Evolutionary conservation across 2,888 invertebrate genomes (phyloP).

Genomic region (Chironomus tentans): DNA sequence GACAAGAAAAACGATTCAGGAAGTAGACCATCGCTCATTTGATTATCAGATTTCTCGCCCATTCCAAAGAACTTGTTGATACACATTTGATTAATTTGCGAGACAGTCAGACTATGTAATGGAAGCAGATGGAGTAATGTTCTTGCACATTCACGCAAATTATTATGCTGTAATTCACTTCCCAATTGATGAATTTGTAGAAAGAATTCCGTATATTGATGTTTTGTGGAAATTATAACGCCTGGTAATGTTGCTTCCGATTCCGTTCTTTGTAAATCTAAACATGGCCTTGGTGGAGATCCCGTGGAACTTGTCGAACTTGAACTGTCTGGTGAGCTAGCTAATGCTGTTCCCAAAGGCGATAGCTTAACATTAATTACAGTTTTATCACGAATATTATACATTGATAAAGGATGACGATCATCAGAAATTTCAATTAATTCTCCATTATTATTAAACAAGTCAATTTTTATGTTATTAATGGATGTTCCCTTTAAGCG

Average conservation of each 20-base stretch:
- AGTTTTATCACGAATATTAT: slow-evolving; percentile 81
- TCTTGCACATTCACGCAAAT: slow-evolving; percentile 63
- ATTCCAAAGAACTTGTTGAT: neutral
- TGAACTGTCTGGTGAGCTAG: slow-evolving; percentile 83
- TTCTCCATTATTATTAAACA: slow-evolving; percentile 78
- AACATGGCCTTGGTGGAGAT: slow-evolving; percentile 76
- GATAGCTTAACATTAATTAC: slow-evolving; percentile 72
- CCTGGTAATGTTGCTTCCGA: slow-evolving; percentile 87
- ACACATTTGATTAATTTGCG: slow-evolving; percentile 40
- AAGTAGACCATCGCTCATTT: slow-evolving; percentile 33
- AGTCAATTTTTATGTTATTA: slow-evolving; percentile 75
- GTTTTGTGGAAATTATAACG: slow-evolving; percentile 79
- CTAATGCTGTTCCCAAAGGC: slow-evolving; percentile 59
- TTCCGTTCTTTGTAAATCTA: slow-evolving; percentile 65
- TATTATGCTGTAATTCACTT: slow-evolving; percentile 67
- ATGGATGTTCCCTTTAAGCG: slow-evolving; percentile 47
- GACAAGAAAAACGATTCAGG: slow-evolving; percentile 60
- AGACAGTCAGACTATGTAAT: slow-evolving; percentile 43
- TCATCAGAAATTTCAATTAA: slow-evolving; percentile 79
- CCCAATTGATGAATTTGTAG: slow-evolving; percentile 83
- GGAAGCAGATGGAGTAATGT: slow-evolving; percentile 39
- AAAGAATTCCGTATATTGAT: slow-evolving; percentile 69
- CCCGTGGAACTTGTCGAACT: slow-evolving; percentile 80
- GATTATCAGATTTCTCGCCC: neutral
- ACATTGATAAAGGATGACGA: slow-evolving; percentile 74